A percentile compares a stretch with the other conserved stretches of the same genome.
Evolutionary conservation across 1,140 invertebrate genomes (phyloP).

Genomic region (Stenopsyche tienmushanensis): DNA sequence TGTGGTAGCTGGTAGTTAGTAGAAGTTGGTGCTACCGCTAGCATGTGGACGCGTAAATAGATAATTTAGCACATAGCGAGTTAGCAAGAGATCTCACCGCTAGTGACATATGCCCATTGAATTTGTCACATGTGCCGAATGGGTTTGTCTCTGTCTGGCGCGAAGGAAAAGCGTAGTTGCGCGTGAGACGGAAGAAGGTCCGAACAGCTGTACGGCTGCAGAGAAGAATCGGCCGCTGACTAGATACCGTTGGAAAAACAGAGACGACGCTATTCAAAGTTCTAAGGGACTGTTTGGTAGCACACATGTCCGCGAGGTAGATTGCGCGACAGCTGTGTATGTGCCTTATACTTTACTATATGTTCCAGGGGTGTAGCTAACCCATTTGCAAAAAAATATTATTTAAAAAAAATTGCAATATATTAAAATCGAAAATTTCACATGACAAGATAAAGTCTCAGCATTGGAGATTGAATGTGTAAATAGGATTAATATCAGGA

Average conservation of each 20-base stretch:
- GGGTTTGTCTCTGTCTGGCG: background rate
- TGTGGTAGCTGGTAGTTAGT: too few species aligned
- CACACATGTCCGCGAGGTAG: constrained; percentile 32
- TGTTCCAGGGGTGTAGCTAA: constrained; percentile 20
- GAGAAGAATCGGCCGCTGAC: background rate
- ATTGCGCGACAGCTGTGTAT: constrained; percentile 38
- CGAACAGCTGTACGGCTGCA: constrained; percentile 6
- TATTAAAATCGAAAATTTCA: too few species aligned
- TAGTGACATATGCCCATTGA: constrained; percentile 10
- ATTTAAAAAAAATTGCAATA: too few species aligned
- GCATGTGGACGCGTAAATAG: background rate
- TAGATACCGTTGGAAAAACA: background rate
- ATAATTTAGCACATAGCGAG: background rate
- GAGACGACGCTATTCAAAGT: background rate
- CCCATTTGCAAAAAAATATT: too few species aligned
- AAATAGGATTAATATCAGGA: too few species aligned
- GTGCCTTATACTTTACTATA: constrained; percentile 16
- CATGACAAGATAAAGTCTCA: too few species aligned
- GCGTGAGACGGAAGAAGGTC: background rate
- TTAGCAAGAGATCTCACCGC: background rate
- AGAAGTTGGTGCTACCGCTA: too few species aligned
- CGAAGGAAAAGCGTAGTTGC: background rate
- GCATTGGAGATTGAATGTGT: too few species aligned
- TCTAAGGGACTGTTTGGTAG: background rate
- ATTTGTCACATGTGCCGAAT: constrained; percentile 10